Evolutionary conservation across 2,888 invertebrate genomes (phyloP), one percentile per base, ranked within the genome.

Genomic region (Dioctria linearis): DNA sequence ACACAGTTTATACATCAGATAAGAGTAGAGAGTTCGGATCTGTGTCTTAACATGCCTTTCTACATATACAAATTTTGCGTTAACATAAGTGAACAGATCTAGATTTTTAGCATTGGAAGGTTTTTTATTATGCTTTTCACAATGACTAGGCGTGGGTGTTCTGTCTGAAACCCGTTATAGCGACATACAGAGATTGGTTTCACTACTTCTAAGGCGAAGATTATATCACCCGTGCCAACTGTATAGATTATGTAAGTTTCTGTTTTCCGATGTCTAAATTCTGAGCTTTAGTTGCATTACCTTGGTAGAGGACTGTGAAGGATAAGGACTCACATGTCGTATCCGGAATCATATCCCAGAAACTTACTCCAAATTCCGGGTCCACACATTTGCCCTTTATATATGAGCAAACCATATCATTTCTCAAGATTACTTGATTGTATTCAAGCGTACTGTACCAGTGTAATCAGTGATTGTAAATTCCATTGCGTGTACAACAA

Each of bases 21-120:
- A 8, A 11, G 42, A 8, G 37, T 5, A 43, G 6, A 66, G 42
- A 9, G n/a, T 3, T 66, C 42, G 42, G 5, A 66, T 42, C 42
- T 66, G 42, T 11, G n/a, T 4, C n/a, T 43, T 8, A n/a, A 66
- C 11, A 11, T 66, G 66, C 43, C 66, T 66, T 66, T 66, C 66
- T 4, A 43, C 66, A 66, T 43, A 66, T 9, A 66, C 40, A 43
- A 42, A 66, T 11, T 63, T 63, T 6, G 63, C 37, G 39, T 66
- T 66, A 5, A 66, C 43, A 43, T 66, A 66, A 42, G 66, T 43
- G 4, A 66, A 11, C 8, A 66, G 5, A 66, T 66, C 43, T 25
- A 66, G 42, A 42, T 66, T 66, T 42, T 66, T 66, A 5, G 66
- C 6, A 42, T 40, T 43, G 8, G 5, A 5, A 8, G 66, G 4